These are phyloP conservation scores for Lindbergichthys nudifrons DNA, from an alignment of 2,797 vertebrate genomes.

Conservation along the genomic window DNA sequence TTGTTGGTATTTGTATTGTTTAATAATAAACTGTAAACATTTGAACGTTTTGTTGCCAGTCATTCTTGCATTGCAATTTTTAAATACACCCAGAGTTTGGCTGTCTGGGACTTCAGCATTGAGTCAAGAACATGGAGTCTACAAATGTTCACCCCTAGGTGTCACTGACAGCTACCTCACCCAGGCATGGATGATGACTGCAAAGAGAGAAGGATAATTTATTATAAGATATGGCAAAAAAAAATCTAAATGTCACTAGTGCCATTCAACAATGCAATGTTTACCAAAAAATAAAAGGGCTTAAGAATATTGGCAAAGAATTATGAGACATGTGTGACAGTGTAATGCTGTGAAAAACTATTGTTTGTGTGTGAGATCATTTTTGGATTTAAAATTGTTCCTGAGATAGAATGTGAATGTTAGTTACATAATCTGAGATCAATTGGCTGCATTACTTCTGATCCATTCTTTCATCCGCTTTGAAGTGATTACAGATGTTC, in stretches of 20 bases:
- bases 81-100: neutral
- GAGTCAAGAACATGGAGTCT: slow-evolving; percentile 36
- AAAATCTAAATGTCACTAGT: slow-evolving; percentile 1
- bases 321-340: slow-evolving; percentile 16
- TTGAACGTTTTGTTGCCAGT: neutral
- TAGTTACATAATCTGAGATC: slow-evolving; percentile 46
- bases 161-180: slow-evolving; percentile 72
- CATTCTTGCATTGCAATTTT: slow-evolving; percentile 8
- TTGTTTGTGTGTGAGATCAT: slow-evolving; percentile 45
- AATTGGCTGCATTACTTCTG: slow-evolving; percentile 40
- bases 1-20: neutral
- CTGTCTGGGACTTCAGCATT: neutral
- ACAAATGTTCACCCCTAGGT: slow-evolving; percentile 73
- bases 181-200: neutral
- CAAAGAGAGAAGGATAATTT: neutral
- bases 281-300: slow-evolving; percentile 8
- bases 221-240: neutral
- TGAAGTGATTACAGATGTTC: slow-evolving; percentile 44
- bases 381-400: slow-evolving; percentile 42
- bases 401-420: slow-evolving; percentile 38
- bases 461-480: slow-evolving; percentile 46
- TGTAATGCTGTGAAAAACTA: neutral
- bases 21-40: neutral
- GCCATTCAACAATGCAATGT: slow-evolving; percentile 1
- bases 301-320: slow-evolving; percentile 13